Evolutionary conservation across 1,140 invertebrate species (phyloP).

Genomic region (Drosophila takahashii): DNA sequence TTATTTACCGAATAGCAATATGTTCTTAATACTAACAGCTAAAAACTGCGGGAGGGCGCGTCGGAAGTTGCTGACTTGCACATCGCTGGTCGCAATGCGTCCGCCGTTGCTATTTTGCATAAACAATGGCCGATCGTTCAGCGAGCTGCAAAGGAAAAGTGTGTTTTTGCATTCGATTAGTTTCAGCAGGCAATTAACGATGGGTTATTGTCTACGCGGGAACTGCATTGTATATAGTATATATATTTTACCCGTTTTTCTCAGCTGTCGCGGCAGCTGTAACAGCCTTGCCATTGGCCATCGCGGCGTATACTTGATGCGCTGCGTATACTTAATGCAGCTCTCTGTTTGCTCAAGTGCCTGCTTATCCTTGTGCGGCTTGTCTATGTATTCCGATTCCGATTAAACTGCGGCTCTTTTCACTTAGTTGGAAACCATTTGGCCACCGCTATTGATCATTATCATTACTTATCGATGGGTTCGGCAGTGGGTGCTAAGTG

Average conservation of each 20-base stretch:
- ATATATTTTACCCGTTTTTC: conserved; percentile 70
- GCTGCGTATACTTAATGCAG: conserved; percentile 21
- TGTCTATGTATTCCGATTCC: conserved; percentile 1
- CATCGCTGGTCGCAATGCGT: conserved; percentile 57
- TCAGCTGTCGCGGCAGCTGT: conserved; percentile 49
- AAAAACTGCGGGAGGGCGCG: conserved; percentile 87
- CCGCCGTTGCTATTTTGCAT: conserved; percentile 71
- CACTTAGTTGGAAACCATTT: conserved; percentile 32
- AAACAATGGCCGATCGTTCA: conserved; percentile 81
- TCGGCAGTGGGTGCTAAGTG: conserved; percentile 31
- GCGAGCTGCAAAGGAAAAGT: conserved; percentile 50
- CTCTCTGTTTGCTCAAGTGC: conserved; percentile 26
- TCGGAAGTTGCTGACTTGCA: conserved; percentile 85
- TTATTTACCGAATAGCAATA: conserved; percentile 86
- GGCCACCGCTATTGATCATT: conserved; percentile 26
- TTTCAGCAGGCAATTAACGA: conserved; percentile 23
- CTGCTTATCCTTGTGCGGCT: conserved; percentile 13
- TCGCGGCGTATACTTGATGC: conserved; percentile 53
- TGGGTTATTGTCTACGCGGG: conserved; percentile 24
- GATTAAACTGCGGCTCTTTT: conserved; percentile 13
- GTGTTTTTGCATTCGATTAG: conserved; percentile 33
- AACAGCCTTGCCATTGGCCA: conserved; percentile 60
- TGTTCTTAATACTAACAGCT: conserved; percentile 88
- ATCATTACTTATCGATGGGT: conserved; percentile 25
- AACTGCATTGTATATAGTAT: background rate